phyloP scores from a whole-genome alignment of 2,797 vertebrate species.

The Huso huso region DNA sequence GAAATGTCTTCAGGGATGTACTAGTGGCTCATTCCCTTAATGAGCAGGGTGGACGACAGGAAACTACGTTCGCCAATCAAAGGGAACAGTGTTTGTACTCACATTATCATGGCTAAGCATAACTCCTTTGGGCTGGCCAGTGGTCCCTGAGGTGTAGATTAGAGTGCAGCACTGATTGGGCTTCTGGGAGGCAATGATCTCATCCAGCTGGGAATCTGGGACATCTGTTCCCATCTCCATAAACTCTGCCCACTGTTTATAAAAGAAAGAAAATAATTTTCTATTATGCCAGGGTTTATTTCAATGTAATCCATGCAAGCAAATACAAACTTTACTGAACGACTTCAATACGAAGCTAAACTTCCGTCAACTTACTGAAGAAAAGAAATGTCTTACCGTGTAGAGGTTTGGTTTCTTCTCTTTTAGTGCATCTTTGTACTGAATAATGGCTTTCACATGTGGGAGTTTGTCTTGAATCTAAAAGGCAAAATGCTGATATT shows the following conservation, averaged over 20 bases:
- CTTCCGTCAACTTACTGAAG: not conserved
- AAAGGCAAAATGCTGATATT: slow-evolving; percentile 21
- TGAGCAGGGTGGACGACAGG: too few species aligned
- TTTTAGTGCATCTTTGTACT: slow-evolving; percentile 69
- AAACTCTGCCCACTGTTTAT: slow-evolving; percentile 77
- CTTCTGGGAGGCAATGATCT: slow-evolving; percentile 66
- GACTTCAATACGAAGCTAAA: not conserved
- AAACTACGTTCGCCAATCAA: too few species aligned
- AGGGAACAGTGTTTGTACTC: slow-evolving; percentile 30
- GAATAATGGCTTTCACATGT: slow-evolving; percentile 80
- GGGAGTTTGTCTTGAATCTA: slow-evolving; percentile 71
- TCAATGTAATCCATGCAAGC: too few species aligned
- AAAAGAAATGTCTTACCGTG: slow-evolving; percentile 52
- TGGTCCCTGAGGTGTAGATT: slow-evolving; percentile 91
- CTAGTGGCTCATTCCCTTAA: too few species aligned
- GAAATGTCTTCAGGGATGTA: not conserved
- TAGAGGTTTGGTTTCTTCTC: slow-evolving; percentile 78
- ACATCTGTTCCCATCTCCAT: slow-evolving; percentile 62
- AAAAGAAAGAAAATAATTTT: not conserved
- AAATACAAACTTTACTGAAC: too few species aligned
- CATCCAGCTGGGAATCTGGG: slow-evolving; percentile 53
- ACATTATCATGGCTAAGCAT: slow-evolving; percentile 97
- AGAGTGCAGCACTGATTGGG: slow-evolving; percentile 84
- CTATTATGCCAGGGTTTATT: not conserved
- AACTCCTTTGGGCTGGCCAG: slow-evolving; percentile 79